A percentile compares a stretch with the other conserved stretches of the same genome.
These are phyloP conservation scores for Dryas iulia DNA, from an alignment of 1,140 invertebrate genomes.

Conservation along the genomic window DNA sequence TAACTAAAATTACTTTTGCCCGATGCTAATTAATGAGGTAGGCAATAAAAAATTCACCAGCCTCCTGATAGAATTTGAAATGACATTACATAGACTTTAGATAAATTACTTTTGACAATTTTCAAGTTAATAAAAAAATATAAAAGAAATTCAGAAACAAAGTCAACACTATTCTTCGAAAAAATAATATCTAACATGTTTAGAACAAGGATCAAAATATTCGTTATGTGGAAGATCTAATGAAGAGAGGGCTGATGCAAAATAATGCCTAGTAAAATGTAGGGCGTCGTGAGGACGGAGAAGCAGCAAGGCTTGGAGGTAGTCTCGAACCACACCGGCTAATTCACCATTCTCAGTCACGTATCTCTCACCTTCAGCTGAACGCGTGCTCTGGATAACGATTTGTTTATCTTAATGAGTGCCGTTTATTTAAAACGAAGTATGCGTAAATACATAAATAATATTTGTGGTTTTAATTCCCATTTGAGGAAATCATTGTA, in stretches of 20 bases:
- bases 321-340: conserved; percentile 81
- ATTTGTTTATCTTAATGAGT: conserved; percentile 2
- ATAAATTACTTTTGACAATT: neutral
- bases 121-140: neutral
- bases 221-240: conserved; percentile 73
- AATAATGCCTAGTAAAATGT: conserved; percentile 82
- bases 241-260: conserved; percentile 73
- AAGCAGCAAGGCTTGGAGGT: conserved; percentile 80
- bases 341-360: conserved; percentile 81
- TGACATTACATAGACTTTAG: neutral
- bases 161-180: conserved; percentile 53
- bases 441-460: too few species aligned
- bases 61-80: neutral
- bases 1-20: conserved; percentile 1
- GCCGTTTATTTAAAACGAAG: neutral
- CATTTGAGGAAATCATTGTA: too few species aligned
- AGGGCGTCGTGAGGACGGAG: conserved; percentile 82
- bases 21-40: neutral
- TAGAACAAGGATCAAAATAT: conserved; percentile 66
- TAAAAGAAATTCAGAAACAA: neutral
- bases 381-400: conserved; percentile 54
- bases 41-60: neutral
- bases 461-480: too few species aligned
- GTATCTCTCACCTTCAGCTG: conserved; percentile 79
- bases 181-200: conserved; percentile 69